Percentiles rank a stretch among this genome's conserved stretches.
Evolutionary conservation across 2,113 vertebrate genomes (phyloP).

Genomic region (Noturus placidus): DNA sequence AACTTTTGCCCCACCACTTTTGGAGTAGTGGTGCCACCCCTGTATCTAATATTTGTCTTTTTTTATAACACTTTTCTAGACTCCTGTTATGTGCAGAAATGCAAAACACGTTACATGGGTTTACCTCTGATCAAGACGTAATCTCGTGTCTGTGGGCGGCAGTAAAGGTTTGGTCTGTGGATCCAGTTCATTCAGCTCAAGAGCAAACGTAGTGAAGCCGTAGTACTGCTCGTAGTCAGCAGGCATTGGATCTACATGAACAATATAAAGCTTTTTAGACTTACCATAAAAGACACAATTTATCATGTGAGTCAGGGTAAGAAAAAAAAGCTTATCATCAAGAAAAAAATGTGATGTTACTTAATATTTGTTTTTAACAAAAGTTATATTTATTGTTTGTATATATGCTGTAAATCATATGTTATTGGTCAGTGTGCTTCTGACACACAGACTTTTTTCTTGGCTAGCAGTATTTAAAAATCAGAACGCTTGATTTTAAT

Average conservation of each 20-base stretch:
- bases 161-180: conserved; percentile 74
- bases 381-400: not conserved
- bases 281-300: not conserved
- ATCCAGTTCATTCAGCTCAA: conserved; percentile 92
- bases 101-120: not conserved
- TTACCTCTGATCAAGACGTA: conserved; percentile 94
- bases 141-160: conserved; percentile 89
- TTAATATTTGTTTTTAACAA: not conserved
- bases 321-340: not conserved
- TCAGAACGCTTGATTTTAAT: not conserved
- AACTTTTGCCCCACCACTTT: no score
- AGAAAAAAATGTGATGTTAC: not conserved
- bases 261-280: conserved; percentile 27
- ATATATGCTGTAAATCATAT: not conserved
- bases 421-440: not conserved
- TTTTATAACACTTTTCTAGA: not conserved
- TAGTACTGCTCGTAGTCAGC: conserved; percentile 88
- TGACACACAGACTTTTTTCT: not conserved
- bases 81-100: not conserved
- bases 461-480: not conserved
- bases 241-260: conserved; percentile 81
- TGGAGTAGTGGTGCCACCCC: not conserved
- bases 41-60: not conserved
- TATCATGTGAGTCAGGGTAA: not conserved
- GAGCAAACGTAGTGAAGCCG: conserved; percentile 93